Percentiles rank a stretch among this genome's conserved stretches.
Conservation (phyloP, 2,888 invertebrate species). For the Apodemia mormo region DNA sequence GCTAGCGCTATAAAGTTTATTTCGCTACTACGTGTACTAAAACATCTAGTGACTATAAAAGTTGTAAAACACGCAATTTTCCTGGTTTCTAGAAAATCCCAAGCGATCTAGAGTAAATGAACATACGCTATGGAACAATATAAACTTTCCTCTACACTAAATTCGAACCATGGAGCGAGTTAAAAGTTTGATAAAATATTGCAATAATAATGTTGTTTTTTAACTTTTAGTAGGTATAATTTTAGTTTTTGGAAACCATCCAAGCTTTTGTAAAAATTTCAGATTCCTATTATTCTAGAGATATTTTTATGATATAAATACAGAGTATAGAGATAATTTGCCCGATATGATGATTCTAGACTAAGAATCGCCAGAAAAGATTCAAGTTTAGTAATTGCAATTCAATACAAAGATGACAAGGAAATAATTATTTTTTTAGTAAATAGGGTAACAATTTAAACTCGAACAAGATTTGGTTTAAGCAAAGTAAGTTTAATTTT, state of each 20-base stretch:
- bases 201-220: constrained; percentile 9
- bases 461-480: background rate
- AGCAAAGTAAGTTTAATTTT: constrained; percentile 2
- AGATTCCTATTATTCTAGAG: no score
- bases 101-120: background rate
- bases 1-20: no score
- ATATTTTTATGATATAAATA: no score
- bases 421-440: background rate
- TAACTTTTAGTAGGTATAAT: constrained; percentile 12
- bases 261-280: background rate
- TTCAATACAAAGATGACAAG: no score
- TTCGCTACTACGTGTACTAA: background rate
- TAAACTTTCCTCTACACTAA: background rate
- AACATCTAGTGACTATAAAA: background rate
- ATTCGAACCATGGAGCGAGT: background rate
- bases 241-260: constrained; percentile 9
- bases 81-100: constrained; percentile 3
- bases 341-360: no score
- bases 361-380: no score
- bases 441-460: background rate
- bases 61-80: background rate
- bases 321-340: no score
- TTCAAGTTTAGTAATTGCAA: no score
- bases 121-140: background rate
- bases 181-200: constrained; percentile 16